These are phyloP conservation scores for Hucho hucho DNA, from an alignment of 2,113 vertebrate genomes.

Conservation along the genomic window DNA sequence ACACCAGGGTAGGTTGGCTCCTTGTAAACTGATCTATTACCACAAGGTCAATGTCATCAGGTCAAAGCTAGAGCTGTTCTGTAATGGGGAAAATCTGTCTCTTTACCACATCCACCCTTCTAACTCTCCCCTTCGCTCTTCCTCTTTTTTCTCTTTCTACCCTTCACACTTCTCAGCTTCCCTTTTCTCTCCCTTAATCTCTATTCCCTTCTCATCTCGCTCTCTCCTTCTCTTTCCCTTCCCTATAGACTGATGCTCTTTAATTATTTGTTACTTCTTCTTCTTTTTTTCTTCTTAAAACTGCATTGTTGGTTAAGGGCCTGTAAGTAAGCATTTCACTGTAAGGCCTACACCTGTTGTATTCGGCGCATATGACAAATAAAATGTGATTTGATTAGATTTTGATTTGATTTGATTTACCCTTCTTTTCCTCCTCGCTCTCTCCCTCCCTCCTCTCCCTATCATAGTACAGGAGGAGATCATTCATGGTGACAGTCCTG, in stretches of 20 bases:
- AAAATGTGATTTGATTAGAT: background rate
- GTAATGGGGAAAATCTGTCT: background rate
- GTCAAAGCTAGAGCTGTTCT: background rate
- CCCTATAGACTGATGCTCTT: background rate
- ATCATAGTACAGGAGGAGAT: slow-evolving; percentile 18
- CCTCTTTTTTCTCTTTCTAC: background rate
- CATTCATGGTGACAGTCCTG: slow-evolving; percentile 26
- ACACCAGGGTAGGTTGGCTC: background rate
- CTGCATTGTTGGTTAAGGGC: too few relatives aligned
- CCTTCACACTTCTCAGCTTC: background rate
- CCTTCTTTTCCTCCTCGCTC: background rate
- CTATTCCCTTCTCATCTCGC: background rate
- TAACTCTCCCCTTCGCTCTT: background rate
- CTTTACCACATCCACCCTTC: background rate
- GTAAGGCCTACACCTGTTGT: too few relatives aligned
- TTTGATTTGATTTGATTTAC: too few relatives aligned
- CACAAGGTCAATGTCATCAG: background rate
- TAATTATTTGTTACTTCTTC: too few relatives aligned
- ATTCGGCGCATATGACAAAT: background rate
- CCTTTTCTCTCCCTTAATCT: background rate
- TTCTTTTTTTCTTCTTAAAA: too few relatives aligned
- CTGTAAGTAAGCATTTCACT: too few relatives aligned
- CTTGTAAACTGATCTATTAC: background rate
- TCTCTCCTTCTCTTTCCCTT: background rate
- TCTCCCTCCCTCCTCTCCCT: background rate